Percentiles rank a stretch among this genome's conserved stretches.
Evolutionary conservation across 2,797 vertebrate species (phyloP).

Genomic region (Anisognathus igniventris): DNA sequence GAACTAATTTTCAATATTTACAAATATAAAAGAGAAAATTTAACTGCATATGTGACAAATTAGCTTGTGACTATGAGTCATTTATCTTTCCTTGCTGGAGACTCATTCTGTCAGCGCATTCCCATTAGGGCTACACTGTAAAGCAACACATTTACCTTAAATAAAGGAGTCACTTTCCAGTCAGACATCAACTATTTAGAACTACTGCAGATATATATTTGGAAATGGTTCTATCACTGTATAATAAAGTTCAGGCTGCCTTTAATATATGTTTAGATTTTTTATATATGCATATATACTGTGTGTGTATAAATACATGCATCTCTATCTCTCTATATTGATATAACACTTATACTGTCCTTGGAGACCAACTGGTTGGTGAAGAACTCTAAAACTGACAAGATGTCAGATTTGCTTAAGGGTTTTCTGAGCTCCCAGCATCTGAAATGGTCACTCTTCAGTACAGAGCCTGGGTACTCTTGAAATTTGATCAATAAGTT

Average conservation of each 20-base stretch:
- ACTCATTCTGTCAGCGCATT: background rate
- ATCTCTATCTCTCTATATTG: background rate
- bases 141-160: background rate
- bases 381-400: background rate
- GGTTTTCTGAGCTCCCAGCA: background rate
- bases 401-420: background rate
- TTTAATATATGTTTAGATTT: background rate
- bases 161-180: constrained; percentile 53
- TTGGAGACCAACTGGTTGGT: background rate
- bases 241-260: background rate
- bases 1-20: background rate
- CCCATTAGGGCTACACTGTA: background rate
- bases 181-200: constrained; percentile 61
- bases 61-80: constrained; percentile 20
- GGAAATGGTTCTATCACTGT: background rate
- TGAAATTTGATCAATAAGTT: background rate
- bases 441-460: background rate
- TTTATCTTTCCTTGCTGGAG: constrained; percentile 45
- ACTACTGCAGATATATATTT: constrained; percentile 43
- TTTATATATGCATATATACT: background rate
- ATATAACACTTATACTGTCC: background rate
- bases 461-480: background rate
- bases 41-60: constrained; percentile 43
- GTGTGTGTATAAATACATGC: too few species aligned
- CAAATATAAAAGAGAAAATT: background rate